Evolutionary conservation across 2,888 invertebrate species (phyloP).

Genomic region (Horisme vitalbata): DNA sequence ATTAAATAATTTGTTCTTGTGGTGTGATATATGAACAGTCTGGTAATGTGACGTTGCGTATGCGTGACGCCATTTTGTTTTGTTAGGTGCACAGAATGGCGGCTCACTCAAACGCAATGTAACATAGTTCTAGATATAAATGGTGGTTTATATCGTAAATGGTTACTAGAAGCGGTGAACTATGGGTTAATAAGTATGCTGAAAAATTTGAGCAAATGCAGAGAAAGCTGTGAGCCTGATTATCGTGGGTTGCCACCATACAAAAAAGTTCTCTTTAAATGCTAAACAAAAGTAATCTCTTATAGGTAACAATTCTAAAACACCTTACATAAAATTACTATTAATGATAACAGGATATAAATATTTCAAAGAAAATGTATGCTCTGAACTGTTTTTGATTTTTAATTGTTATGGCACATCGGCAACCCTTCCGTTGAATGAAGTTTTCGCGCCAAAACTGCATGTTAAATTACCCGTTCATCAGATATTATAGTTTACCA

Average conservation of each 20-base stretch:
- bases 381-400: slow-evolving; percentile 18
- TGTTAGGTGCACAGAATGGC: slow-evolving; percentile 46
- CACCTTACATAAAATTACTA: slow-evolving; percentile 22
- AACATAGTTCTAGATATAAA: slow-evolving; percentile 60
- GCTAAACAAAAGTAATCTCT: slow-evolving; percentile 18
- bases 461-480: slow-evolving; percentile 22
- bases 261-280: slow-evolving; percentile 11
- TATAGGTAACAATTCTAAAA: slow-evolving; percentile 23
- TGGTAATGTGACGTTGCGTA: slow-evolving; percentile 64
- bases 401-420: slow-evolving; percentile 45
- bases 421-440: slow-evolving; percentile 61
- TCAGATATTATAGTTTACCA: slow-evolving; percentile 26
- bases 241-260: slow-evolving; percentile 58
- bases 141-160: slow-evolving; percentile 59
- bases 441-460: slow-evolving; percentile 51
- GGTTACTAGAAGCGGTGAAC: slow-evolving; percentile 72
- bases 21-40: slow-evolving; percentile 79
- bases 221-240: slow-evolving; percentile 78
- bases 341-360: slow-evolving; percentile 22
- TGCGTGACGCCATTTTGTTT: slow-evolving; percentile 47
- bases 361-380: slow-evolving; percentile 12
- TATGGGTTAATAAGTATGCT: slow-evolving; percentile 54
- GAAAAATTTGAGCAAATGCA: slow-evolving; percentile 75
- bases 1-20: slow-evolving; percentile 84
- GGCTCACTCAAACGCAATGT: slow-evolving; percentile 51